These are phyloP conservation scores for Sebastes miniatus DNA, from an alignment of 2,797 vertebrate genomes.

Conservation along the genomic window DNA sequence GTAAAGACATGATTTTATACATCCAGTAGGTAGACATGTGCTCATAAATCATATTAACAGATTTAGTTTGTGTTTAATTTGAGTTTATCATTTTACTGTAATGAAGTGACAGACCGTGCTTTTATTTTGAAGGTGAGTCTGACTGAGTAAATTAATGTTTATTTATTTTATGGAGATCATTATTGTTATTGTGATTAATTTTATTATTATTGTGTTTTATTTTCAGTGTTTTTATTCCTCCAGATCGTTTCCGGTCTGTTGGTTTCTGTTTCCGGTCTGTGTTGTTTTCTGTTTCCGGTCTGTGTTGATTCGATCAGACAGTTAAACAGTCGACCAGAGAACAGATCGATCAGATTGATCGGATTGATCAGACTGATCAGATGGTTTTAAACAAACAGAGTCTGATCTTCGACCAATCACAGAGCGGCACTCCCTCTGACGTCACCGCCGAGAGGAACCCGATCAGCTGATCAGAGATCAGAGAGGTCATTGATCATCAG, in stretches of 20 bases:
- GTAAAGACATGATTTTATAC: too few relatives aligned
- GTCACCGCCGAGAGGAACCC: not conserved
- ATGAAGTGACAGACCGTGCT: not conserved
- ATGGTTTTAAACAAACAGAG: not conserved
- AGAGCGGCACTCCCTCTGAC: not conserved
- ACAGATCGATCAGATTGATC: too few relatives aligned
- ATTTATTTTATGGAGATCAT: not conserved
- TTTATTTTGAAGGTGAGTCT: not conserved
- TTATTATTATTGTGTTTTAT: not conserved
- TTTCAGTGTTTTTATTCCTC: not conserved
- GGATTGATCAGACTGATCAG: too few relatives aligned
- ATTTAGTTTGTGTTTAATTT: too few relatives aligned
- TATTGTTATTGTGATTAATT: not conserved
- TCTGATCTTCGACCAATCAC: slow-evolving; percentile 26
- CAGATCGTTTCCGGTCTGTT: not conserved
- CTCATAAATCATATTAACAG: too few relatives aligned
- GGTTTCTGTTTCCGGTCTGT: not conserved
- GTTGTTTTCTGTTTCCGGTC: not conserved
- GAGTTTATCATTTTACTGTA: too few relatives aligned
- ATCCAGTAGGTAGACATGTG: too few relatives aligned
- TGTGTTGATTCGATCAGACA: not conserved
- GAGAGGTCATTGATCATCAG: not conserved
- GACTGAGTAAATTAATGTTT: not conserved
- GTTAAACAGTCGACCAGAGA: too few relatives aligned
- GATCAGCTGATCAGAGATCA: too few relatives aligned